Evolutionary conservation across 2,797 vertebrate species (phyloP), one percentile per base, ranked within the genome.

Genomic region (Sitta carolinensis): DNA sequence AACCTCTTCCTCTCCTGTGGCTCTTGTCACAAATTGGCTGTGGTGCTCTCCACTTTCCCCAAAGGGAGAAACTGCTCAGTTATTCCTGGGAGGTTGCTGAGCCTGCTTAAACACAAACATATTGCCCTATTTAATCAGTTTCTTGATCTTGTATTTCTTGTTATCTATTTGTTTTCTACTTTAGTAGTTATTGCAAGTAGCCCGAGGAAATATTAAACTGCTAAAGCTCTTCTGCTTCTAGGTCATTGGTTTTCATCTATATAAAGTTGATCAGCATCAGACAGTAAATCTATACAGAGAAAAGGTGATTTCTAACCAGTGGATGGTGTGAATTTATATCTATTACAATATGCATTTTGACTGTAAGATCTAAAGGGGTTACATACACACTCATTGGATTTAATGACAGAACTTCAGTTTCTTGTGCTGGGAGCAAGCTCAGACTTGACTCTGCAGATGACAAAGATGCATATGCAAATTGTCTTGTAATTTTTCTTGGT

Each of bases 91-190:
- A 92, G 72, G 38, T 54, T 87, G 52, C 38, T 85, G 68, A 94
- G 79, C 50, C 84, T 94, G 81, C 59, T 90, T 93, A 95, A 95
- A 87, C 48, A 87, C 74, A 92, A 92, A 90, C 38, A 84, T 89
- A 89, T 88, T 92, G 80, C 67, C 59, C 74, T 93, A 62, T 87
- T 95, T 95, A 93, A 95, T 95, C 67, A 82, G 55, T 34, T 87
- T 84, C 77, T 90, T 89, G 67, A 92, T 94, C 94, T 92, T 94
- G 90, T 91, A 74, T 85, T 87, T 93, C 79, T 96, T 95, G 79
- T 85, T 95, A 93, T 85, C 89, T 83, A 36, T 84, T 87, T 93
- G 77, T 63, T 96, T 93, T 84, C 34, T 9, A 22, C 80, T 95
- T 92, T 26, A 63, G 85, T 51, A 52, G 54, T 69, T 92, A 63